A percentile compares a stretch with the other conserved stretches of the same genome.
These are phyloP conservation scores for Drosophila robusta DNA, from an alignment of 2,888 invertebrate species.

Conservation along the genomic window DNA sequence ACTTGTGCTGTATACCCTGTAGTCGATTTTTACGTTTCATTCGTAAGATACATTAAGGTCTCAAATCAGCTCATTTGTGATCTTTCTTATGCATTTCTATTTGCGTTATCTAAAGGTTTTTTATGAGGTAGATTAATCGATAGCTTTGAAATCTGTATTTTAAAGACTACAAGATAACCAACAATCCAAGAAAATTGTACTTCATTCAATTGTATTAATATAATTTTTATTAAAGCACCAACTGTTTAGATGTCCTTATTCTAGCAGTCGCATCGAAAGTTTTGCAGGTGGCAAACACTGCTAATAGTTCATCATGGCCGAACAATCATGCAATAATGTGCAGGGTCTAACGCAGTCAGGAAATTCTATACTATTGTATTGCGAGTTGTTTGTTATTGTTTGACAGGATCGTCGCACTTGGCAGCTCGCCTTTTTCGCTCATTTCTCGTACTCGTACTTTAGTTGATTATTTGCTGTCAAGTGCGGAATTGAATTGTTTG, in stretches of 20 bases:
- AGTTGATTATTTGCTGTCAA: slow-evolving; percentile 49
- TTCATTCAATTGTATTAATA: too few relatives aligned
- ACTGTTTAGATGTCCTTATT: too few relatives aligned
- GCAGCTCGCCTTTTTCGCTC: slow-evolving; percentile 1
- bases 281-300: neutral
- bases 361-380: neutral
- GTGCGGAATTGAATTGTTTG: slow-evolving; percentile 75
- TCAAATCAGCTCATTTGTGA: too few relatives aligned
- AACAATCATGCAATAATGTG: neutral
- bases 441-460: slow-evolving; percentile 8
- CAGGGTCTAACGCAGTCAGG: neutral
- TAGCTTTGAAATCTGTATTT: too few relatives aligned
- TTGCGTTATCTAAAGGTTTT: too few relatives aligned
- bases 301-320: neutral
- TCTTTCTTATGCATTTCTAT: too few relatives aligned
- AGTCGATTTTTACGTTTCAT: neutral
- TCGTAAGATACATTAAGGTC: too few relatives aligned
- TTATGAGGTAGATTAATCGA: too few relatives aligned
- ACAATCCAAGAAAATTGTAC: too few relatives aligned
- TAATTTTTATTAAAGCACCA: too few relatives aligned
- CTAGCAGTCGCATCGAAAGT: too few relatives aligned
- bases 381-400: slow-evolving; percentile 1
- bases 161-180: too few relatives aligned
- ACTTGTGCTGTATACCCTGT: slow-evolving; percentile 11
- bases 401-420: slow-evolving; percentile 11